These are phyloP conservation scores for Gephyroberyx darwinii DNA, from an alignment of 2,797 vertebrate genomes.

Conservation along the genomic window DNA sequence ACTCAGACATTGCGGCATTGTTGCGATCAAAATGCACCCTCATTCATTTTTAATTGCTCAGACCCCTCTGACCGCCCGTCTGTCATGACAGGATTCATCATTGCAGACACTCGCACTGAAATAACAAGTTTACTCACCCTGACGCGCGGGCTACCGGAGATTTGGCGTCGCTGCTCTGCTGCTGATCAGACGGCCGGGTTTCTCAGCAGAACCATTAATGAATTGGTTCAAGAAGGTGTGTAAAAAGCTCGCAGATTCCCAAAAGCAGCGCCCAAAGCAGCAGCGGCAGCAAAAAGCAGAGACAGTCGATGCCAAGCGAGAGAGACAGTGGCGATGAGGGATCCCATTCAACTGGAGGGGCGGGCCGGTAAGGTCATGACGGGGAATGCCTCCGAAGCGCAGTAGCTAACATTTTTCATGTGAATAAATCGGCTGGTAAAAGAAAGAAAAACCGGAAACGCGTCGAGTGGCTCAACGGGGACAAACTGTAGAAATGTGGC, in stretches of 20 bases:
- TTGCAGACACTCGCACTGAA: constrained; percentile 21
- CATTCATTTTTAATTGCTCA: constrained; percentile 26
- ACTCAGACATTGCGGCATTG: not conserved
- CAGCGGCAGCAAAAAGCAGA: constrained; percentile 4
- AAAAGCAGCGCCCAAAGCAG: constrained; percentile 8
- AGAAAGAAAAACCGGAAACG: not conserved
- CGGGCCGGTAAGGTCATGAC: constrained; percentile 74
- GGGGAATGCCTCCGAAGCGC: constrained; percentile 52
- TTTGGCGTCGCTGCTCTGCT: constrained; percentile 52
- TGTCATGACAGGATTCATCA: constrained; percentile 25
- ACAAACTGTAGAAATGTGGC: too few relatives aligned
- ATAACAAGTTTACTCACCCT: constrained; percentile 74
- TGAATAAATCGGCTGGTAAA: fast-evolving
- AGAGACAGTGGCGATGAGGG: constrained; percentile 37
- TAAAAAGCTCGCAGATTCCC: constrained; percentile 21
- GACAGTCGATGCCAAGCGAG: constrained; percentile 50
- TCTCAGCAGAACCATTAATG: constrained; percentile 57
- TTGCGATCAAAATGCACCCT: not conserved
- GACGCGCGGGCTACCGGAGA: constrained; percentile 56
- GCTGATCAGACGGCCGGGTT: constrained; percentile 34
- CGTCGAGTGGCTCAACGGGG: not conserved
- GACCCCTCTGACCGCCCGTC: constrained; percentile 12
- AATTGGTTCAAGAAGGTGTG: not conserved
- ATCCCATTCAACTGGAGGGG: constrained; percentile 73
- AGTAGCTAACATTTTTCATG: constrained; percentile 23